Evolutionary conservation across 2,797 vertebrate species (phyloP).

Genomic region (Catostomus latipinnis): DNA sequence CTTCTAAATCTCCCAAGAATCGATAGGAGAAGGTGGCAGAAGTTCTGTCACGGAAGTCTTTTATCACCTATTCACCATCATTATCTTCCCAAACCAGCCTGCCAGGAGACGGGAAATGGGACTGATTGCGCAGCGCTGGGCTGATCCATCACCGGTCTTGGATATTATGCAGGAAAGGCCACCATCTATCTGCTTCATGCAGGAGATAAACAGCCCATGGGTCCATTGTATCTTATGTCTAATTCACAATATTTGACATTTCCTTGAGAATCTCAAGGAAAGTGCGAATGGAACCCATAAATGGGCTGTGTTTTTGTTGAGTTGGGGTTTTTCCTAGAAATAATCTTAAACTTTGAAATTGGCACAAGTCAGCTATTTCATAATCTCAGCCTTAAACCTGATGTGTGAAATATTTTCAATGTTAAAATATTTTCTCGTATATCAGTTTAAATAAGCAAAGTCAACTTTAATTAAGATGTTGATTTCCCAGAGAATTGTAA

Average conservation of each 20-base stretch:
- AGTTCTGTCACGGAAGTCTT: constrained; percentile 58
- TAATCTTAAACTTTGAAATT: not conserved
- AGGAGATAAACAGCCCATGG: not conserved
- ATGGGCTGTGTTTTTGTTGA: not conserved
- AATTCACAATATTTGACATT: constrained; percentile 13
- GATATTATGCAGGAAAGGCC: constrained; percentile 31
- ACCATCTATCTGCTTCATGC: constrained; percentile 36
- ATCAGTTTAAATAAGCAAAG: too few relatives aligned
- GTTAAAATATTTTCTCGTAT: too few relatives aligned
- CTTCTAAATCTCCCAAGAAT: constrained; percentile 54
- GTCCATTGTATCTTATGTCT: not conserved
- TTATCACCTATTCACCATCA: constrained; percentile 62
- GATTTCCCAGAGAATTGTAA: too few relatives aligned
- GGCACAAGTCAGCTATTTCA: not conserved
- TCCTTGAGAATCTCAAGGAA: not conserved
- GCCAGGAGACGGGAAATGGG: constrained; percentile 41
- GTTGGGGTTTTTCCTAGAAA: not conserved
- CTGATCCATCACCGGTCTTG: constrained; percentile 67
- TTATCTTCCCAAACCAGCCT: constrained; percentile 64
- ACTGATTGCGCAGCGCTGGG: constrained; percentile 54
- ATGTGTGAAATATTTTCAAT: too few relatives aligned
- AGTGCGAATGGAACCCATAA: not conserved
- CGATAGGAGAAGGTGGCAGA: constrained; percentile 53
- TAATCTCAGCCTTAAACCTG: too few relatives aligned
- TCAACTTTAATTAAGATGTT: too few relatives aligned